Base-by-base conservation (phyloP, 2,113 vertebrate genomes). In the Talpa occidentalis region DNA sequence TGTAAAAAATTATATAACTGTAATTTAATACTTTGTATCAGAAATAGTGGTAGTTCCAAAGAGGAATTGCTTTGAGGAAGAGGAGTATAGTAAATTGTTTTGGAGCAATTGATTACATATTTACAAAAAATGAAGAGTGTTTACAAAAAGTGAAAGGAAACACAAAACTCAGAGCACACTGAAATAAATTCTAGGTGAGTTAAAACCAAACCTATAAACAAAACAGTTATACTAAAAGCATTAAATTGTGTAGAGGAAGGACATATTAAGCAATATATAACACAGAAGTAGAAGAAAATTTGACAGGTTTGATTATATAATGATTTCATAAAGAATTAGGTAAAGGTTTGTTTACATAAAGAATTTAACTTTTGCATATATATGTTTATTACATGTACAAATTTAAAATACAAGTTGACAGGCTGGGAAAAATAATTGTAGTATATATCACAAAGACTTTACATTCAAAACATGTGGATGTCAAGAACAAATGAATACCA, bases 41-140 rank as follows among this genome's bases (percentile, higher is more conserved):
- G 4, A 47, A 64, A 79, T 90, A 78, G 66, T 90, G n/a, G 72
- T 81, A 77, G 88, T 92, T 87, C 52, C 24, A 74, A 49, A 49
- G 9, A 82, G 40, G 80, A 32, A 42, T 49, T 82, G 10, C 4
- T 47, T 60, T 74, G 21, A 82, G 24, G 32, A 67, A 72, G 37
- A 10, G 0, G 32, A 92, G 1, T 90, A 1, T 77, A 76, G 64
- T 59, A 72, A 88, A 60, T 80, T 93, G 10, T 73, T 6, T 74
- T 90, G n/a, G 40, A 86, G 16, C 5, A 47, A 35, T 90, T 81
- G 88, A 54, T 80, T 85, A 35, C 2, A 32, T 40, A 6, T 44
- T 81, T 62, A 52, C 62, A 17, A 69, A 78, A 93, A 70, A 40
- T 52, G 49, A 16, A 52, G 49, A 52, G 12, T 10, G 7, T 40